Percentiles rank a stretch among this genome's conserved stretches.
phyloP scores from a whole-genome alignment of 2,888 invertebrate genomes.

The Trichogramma evanescens region DNA sequence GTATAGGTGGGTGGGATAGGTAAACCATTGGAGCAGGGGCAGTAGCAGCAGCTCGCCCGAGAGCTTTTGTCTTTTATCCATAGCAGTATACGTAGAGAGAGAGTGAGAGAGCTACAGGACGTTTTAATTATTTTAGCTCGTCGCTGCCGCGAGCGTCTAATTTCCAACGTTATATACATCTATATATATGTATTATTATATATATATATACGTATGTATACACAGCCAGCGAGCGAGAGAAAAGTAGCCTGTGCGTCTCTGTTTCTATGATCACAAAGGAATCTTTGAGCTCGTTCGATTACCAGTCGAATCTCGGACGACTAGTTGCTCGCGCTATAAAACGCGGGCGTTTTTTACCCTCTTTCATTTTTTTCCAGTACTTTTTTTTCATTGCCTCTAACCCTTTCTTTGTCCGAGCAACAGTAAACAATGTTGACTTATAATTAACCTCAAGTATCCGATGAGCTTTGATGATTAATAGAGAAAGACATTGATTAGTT shows the following conservation, averaged over 20 bases:
- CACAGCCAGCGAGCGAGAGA: too few species aligned
- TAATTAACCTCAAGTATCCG: too few species aligned
- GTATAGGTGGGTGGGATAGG: constrained; percentile 28
- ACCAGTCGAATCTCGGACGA: constrained; percentile 17
- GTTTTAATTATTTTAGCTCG: constrained; percentile 47
- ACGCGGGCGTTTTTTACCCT: too few species aligned
- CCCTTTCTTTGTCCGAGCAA: not conserved
- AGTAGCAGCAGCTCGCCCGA: too few species aligned
- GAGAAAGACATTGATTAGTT: too few species aligned
- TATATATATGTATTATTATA: too few species aligned
- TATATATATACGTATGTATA: too few species aligned
- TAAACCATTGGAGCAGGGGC: constrained; percentile 26
- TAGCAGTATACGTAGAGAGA: too few species aligned
- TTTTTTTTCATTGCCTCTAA: not conserved
- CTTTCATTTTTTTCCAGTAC: not conserved
- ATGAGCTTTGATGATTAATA: too few species aligned
- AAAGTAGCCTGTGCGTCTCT: not conserved
- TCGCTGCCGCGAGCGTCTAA: constrained; percentile 39
- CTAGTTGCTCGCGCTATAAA: not conserved
- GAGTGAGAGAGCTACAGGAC: constrained; percentile 25
- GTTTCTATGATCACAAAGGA: constrained; percentile 19
- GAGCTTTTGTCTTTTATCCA: constrained; percentile 39
- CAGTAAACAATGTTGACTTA: too few species aligned
- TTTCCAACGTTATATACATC: constrained; percentile 30
- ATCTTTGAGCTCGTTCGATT: constrained; percentile 20